Conservation (phyloP, 1,140 invertebrate species). For the Dryas iulia region DNA sequence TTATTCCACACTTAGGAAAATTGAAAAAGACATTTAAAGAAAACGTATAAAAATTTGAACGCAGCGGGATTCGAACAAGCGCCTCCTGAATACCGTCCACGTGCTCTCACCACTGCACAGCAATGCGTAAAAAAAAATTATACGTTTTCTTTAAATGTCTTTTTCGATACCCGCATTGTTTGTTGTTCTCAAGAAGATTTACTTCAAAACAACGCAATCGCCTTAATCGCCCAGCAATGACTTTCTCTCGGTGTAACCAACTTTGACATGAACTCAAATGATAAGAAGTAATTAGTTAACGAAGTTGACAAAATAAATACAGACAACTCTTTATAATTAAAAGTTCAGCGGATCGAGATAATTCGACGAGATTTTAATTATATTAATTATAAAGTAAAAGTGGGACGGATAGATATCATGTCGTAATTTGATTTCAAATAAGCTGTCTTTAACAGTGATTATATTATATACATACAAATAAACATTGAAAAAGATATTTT, state of each 20-base stretch:
- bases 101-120: no score
- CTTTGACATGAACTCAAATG: neutral
- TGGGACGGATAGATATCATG: neutral
- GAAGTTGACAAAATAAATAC: conserved; percentile 7
- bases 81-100: no score
- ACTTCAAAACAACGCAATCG: neutral
- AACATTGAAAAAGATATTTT: no score
- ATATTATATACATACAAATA: neutral
- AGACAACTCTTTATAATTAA: neutral
- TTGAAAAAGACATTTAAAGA: no score
- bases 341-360: neutral
- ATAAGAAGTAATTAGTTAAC: neutral
- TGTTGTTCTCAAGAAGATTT: neutral
- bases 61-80: no score
- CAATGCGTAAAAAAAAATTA: no score
- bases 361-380: neutral
- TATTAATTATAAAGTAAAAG: neutral
- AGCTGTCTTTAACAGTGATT: neutral
- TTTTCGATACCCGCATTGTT: neutral
- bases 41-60: no score
- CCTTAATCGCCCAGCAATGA: neutral
- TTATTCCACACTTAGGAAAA: no score
- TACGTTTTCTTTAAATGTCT: no score
- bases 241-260: neutral
- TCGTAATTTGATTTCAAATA: neutral